A percentile compares a stretch with the other conserved stretches of the same genome.
phyloP scores from a whole-genome alignment of 2,888 invertebrate species.

The Microdon myrmicae region DNA sequence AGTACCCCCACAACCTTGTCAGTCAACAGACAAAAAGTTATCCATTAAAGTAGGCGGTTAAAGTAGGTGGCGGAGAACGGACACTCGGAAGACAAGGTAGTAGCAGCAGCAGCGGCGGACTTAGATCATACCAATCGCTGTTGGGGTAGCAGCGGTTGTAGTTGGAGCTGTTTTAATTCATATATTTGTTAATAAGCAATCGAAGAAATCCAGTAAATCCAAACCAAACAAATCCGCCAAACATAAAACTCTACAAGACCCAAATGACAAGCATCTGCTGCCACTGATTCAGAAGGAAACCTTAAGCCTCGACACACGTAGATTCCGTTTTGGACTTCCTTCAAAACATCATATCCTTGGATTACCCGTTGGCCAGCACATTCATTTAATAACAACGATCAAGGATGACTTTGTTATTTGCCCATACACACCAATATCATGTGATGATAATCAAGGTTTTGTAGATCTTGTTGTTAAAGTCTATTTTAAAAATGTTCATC shows the following conservation, averaged over 20 bases:
- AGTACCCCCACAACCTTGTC: too few species aligned
- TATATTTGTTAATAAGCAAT: conserved; percentile 63
- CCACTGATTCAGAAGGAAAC: conserved; percentile 87
- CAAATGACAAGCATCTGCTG: conserved; percentile 86
- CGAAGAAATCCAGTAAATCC: conserved; percentile 57
- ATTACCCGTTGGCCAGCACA: conserved; percentile 92
- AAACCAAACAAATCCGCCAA: conserved; percentile 62
- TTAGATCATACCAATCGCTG: conserved; percentile 64
- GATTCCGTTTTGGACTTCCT: conserved; percentile 89
- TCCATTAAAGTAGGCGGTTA: too few species aligned
- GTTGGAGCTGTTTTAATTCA: conserved; percentile 63
- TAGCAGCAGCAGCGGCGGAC: too few species aligned
- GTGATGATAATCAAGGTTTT: conserved; percentile 92
- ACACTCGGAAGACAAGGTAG: too few species aligned
- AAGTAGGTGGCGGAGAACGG: too few species aligned
- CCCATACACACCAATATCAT: conserved; percentile 96
- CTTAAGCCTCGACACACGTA: conserved; percentile 93
- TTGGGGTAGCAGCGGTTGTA: conserved; percentile 63
- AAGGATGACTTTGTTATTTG: conserved; percentile 91
- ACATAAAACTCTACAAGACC: conserved; percentile 74
- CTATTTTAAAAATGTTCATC: conserved; percentile 94
- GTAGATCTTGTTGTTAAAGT: conserved; percentile 95
- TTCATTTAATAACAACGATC: conserved; percentile 89
- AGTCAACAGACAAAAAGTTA: too few species aligned
- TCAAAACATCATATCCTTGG: conserved; percentile 89